A percentile compares a stretch with the other conserved stretches of the same genome.
Evolutionary conservation across 1,140 invertebrate species (phyloP).

Genomic region (Temnothorax nylanderi): DNA sequence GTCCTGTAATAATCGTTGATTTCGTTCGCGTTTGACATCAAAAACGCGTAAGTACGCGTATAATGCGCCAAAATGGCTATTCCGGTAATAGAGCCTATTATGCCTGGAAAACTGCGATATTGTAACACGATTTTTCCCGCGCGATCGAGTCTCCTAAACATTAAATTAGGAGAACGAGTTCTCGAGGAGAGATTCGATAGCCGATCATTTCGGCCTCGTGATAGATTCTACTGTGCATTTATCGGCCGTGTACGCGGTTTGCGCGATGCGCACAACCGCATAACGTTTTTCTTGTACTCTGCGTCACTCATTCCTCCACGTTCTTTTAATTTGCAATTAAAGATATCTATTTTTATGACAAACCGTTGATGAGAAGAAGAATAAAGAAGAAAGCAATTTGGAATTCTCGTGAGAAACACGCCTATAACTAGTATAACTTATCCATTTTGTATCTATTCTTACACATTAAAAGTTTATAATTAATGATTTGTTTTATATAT

Average conservation of each 20-base stretch:
- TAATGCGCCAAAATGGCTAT: not conserved
- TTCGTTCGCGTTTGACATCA: not conserved
- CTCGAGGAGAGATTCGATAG: conserved; percentile 20
- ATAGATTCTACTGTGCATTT: conserved; percentile 2
- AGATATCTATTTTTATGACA: not conserved
- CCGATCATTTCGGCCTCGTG: conserved; percentile 21
- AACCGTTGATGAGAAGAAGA: not conserved
- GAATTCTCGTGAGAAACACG: not conserved
- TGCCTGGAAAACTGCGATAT: not conserved
- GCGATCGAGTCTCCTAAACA: conserved; percentile 14
- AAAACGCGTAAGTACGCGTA: not conserved
- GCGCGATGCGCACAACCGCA: not conserved
- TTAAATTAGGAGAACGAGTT: conserved; percentile 35
- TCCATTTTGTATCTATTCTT: not conserved
- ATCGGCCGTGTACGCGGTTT: not conserved
- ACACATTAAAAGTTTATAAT: not conserved
- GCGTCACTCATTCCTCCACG: not conserved
- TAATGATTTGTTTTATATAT: not conserved
- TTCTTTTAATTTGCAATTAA: not conserved
- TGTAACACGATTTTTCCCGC: not conserved
- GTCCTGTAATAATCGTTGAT: not conserved
- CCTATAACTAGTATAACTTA: not conserved
- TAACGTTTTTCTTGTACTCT: not conserved
- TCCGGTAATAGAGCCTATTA: not conserved
- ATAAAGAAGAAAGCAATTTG: not conserved